These are phyloP conservation scores for Acleris sparsana DNA, from an alignment of 2,888 invertebrate species.

Conservation along the genomic window DNA sequence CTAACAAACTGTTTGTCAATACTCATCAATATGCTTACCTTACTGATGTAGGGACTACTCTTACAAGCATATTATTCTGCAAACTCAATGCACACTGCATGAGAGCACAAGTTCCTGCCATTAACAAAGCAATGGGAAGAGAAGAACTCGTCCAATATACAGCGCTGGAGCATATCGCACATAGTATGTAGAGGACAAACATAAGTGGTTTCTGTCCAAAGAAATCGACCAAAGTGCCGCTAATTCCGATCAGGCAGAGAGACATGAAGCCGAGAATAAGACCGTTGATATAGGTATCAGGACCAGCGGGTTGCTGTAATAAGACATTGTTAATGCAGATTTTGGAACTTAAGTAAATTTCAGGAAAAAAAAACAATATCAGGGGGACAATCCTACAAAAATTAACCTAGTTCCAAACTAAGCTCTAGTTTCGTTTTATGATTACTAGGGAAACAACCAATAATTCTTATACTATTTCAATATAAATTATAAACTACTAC, in stretches of 20 bases:
- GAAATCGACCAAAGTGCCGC: conserved; percentile 48
- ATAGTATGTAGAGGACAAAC: conserved; percentile 47
- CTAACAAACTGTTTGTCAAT: background rate
- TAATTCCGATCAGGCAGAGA: conserved; percentile 47
- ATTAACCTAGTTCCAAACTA: no score
- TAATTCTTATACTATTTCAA: no score
- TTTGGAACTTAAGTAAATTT: no score
- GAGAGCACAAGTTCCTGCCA: conserved; percentile 55
- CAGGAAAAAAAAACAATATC: no score
- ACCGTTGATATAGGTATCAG: conserved; percentile 56
- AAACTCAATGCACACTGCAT: conserved; percentile 55
- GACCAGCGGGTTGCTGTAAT: conserved; percentile 53
- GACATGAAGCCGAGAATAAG: conserved; percentile 54
- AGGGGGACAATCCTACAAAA: no score
- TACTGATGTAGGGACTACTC: conserved; percentile 60
- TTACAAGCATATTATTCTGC: conserved; percentile 53
- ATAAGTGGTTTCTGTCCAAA: conserved; percentile 54
- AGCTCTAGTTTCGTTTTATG: no score
- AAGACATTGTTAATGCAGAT: background rate
- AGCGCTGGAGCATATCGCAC: conserved; percentile 47
- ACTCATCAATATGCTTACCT: conserved; percentile 47
- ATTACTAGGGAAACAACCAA: no score
- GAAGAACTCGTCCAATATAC: conserved; percentile 58
- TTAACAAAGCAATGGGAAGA: conserved; percentile 53
- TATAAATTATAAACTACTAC: no score